Conservation (phyloP, 2,888 invertebrate species). For the Polymixis flavicincta region DNA sequence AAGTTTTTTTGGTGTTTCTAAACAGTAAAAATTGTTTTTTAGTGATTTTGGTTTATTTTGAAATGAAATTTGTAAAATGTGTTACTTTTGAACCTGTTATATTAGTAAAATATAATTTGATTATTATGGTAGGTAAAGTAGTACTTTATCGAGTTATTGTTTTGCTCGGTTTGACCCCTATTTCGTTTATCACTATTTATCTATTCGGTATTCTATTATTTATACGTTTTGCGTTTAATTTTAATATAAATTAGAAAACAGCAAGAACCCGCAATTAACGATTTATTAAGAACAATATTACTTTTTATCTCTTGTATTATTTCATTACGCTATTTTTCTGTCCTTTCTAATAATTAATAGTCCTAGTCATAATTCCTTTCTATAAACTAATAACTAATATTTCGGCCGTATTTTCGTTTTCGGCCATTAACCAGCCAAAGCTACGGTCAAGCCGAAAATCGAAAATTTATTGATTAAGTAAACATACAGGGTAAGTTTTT, state of each 20-base stretch:
- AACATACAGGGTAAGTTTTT: no score
- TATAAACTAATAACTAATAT: no score
- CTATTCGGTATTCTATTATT: neutral
- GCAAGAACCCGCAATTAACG: neutral
- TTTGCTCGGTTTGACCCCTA: neutral
- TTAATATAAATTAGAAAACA: neutral
- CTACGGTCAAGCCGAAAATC: no score
- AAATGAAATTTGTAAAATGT: neutral
- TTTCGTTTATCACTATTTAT: neutral
- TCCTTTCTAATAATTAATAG: no score
- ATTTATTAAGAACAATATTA: neutral
- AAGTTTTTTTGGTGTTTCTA: neutral
- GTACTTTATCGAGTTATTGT: neutral
- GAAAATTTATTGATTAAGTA: no score
- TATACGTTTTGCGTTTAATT: neutral
- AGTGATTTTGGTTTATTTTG: neutral
- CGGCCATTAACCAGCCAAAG: no score
- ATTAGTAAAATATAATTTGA: no score
- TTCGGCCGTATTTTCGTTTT: no score
- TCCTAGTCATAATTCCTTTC: no score
- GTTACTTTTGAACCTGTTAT: neutral
- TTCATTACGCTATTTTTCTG: no score
- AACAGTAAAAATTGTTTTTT: neutral
- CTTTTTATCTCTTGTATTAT: no score
- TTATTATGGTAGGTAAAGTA: fast-evolving